Evolutionary conservation across 2,113 vertebrate species (phyloP).

Genomic region (Eptatretus burgeri): DNA sequence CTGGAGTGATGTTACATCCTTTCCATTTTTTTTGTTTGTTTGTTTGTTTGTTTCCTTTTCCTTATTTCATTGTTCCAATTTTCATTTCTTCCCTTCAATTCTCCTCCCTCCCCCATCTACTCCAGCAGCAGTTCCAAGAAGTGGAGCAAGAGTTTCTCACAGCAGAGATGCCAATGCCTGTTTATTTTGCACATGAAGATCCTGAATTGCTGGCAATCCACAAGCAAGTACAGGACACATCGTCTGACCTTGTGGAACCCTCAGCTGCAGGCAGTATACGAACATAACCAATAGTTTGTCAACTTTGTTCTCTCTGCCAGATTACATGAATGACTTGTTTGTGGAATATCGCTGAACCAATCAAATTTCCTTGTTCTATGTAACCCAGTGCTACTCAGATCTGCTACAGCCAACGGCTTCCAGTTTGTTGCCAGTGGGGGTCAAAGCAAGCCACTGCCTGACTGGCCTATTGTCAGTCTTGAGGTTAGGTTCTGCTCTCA

Average conservation of each 20-base stretch:
- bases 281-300: not conserved
- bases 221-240: conserved; percentile 54
- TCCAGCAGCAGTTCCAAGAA: conserved; percentile 71
- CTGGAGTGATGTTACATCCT: too few relatives aligned
- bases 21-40: too few relatives aligned
- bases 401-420: conserved; percentile 82
- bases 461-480: conserved; percentile 86
- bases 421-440: conserved; percentile 93
- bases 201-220: conserved; percentile 79
- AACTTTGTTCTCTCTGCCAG: not conserved
- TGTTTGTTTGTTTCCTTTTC: too few relatives aligned
- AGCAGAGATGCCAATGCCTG: conserved; percentile 69
- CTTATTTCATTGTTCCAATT: too few relatives aligned
- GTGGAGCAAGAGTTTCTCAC: conserved; percentile 81
- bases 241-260: conserved; percentile 44
- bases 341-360: too few relatives aligned
- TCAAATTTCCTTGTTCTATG: too few relatives aligned
- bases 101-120: not conserved
- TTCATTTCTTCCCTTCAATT: not conserved
- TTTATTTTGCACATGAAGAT: conserved; percentile 87
- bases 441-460: conserved; percentile 73
- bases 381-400: conserved; percentile 47
- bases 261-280: conserved; percentile 64
- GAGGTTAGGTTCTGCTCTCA: conserved; percentile 32
- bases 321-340: not conserved